Conservation (phyloP, 2,888 invertebrate genomes). For the Adelphocoris suturalis region DNA sequence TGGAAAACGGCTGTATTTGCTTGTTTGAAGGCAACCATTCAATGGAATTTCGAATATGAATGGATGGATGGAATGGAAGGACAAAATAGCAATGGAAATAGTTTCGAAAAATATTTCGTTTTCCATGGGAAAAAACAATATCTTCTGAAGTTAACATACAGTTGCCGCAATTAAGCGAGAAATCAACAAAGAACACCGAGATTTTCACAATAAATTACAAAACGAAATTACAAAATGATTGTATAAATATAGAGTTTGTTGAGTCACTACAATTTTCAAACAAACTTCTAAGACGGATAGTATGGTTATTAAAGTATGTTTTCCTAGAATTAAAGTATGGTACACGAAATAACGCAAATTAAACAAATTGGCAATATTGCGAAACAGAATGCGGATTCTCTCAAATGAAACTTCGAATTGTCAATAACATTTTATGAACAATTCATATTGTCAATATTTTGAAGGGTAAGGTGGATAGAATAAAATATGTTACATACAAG, state of each 20-base stretch:
- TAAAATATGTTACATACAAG: too few relatives aligned
- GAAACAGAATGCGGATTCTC: neutral
- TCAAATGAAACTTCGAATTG: neutral
- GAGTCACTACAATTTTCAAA: neutral
- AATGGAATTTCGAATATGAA: conserved; percentile 18
- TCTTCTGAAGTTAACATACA: neutral
- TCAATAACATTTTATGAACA: neutral
- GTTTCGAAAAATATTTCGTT: neutral
- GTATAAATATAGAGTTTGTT: neutral
- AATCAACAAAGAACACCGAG: neutral
- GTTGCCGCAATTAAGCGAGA: neutral
- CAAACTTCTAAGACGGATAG: conserved; percentile 1
- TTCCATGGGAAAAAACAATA: neutral
- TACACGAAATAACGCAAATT: neutral
- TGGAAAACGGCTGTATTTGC: neutral
- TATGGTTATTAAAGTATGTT: neutral
- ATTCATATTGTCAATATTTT: too few relatives aligned
- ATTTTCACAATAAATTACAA: neutral
- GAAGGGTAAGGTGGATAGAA: too few relatives aligned
- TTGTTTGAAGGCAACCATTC: conserved; percentile 28
- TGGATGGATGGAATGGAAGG: conserved; percentile 48
- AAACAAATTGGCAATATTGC: conserved; percentile 7
- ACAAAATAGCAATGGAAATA: neutral
- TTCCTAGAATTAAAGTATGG: neutral
- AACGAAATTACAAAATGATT: neutral